Conservation (phyloP, 1,140 invertebrate species). For the Meteorus sp. region DNA sequence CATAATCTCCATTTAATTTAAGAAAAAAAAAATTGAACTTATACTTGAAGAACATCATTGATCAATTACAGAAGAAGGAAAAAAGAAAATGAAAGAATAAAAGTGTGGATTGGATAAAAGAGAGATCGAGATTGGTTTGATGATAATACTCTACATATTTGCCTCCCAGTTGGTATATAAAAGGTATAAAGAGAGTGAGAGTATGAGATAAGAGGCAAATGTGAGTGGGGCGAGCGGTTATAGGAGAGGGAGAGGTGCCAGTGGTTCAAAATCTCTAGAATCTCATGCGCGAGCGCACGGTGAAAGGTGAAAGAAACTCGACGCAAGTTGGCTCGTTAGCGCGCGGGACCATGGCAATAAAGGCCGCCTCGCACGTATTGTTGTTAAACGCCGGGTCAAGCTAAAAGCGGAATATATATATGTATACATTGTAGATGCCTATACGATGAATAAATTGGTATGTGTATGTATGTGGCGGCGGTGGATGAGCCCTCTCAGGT, state of each 20-base stretch:
- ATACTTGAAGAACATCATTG: too few species aligned
- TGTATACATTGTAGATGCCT: background rate
- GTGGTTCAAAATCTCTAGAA: constrained; percentile 4
- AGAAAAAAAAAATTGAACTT: too few species aligned
- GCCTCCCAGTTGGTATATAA: too few species aligned
- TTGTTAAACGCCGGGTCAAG: constrained; percentile 34
- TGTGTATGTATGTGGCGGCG: background rate
- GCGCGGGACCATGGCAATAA: constrained; percentile 28
- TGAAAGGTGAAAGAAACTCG: constrained; percentile 27
- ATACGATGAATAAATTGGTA: background rate
- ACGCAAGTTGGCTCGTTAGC: constrained; percentile 37
- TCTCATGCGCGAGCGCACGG: background rate
- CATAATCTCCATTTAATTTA: too few species aligned
- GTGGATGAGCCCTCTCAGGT: background rate
- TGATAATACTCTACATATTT: constrained; percentile 3
- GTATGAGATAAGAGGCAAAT: background rate
- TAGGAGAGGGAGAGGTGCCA: too few species aligned
- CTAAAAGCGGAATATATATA: constrained; percentile 16
- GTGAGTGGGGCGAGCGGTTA: background rate
- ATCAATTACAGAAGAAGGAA: too few species aligned
- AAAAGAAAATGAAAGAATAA: too few species aligned
- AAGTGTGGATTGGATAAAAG: background rate
- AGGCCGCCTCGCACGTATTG: constrained; percentile 37
- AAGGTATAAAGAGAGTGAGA: background rate
- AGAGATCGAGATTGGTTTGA: constrained; percentile 15